Conservation (phyloP, 1,140 invertebrate species). For the Listronotus bonariensis region DNA sequence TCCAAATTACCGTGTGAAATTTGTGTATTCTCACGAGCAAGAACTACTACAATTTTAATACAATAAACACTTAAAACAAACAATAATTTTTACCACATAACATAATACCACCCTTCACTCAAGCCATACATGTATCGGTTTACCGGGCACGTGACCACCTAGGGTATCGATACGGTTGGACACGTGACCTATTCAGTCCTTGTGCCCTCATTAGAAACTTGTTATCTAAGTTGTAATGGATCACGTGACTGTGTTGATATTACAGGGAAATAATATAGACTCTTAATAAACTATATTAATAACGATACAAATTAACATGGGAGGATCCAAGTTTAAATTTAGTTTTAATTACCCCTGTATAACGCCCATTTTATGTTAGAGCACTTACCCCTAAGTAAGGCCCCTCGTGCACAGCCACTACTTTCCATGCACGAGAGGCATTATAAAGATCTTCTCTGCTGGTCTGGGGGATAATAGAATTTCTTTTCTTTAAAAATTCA, state of each 20-base stretch:
- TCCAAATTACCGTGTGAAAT: slow-evolving; percentile 16
- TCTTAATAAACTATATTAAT: too few relatives aligned
- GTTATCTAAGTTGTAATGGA: slow-evolving; percentile 15
- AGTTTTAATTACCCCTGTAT: too few relatives aligned
- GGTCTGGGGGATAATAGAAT: too few relatives aligned
- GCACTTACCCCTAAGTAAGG: too few relatives aligned
- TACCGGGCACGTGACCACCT: slow-evolving; percentile 13
- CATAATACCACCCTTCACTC: slow-evolving; percentile 19
- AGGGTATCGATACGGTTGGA: slow-evolving; percentile 6
- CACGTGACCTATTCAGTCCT: slow-evolving; percentile 18
- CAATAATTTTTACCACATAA: slow-evolving; percentile 20
- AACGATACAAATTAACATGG: too few relatives aligned
- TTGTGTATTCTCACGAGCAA: slow-evolving; percentile 13
- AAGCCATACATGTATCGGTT: slow-evolving; percentile 8
- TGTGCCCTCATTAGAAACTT: slow-evolving; percentile 18
- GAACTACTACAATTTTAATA: slow-evolving; percentile 13
- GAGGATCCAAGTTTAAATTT: too few relatives aligned
- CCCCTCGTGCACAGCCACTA: too few relatives aligned
- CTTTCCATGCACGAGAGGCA: too few relatives aligned
- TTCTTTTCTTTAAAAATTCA: too few relatives aligned
- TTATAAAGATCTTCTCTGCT: too few relatives aligned
- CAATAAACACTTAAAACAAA: slow-evolving; percentile 22
- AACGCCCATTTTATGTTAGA: too few relatives aligned
- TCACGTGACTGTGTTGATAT: neutral
- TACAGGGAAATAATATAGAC: too few relatives aligned